phyloP scores from a whole-genome alignment of 2,797 vertebrate species.

The Acipenser oxyrinchus region DNA sequence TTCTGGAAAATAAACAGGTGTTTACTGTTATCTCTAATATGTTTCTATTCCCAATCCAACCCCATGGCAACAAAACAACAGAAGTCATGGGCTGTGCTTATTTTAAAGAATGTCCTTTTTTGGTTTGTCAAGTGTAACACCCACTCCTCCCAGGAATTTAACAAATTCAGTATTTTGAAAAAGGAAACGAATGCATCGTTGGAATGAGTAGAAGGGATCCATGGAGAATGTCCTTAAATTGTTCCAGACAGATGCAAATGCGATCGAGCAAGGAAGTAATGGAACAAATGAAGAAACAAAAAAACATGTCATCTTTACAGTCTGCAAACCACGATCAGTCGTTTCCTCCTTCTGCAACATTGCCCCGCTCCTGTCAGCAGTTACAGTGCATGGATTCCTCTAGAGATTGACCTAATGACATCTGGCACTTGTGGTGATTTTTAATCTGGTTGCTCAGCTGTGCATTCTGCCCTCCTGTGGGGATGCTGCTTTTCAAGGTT shows the following conservation, averaged over 20 bases:
- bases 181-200: conserved; percentile 25
- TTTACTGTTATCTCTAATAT: conserved; percentile 3
- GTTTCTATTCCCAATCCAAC: conserved; percentile 11
- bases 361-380: too few species aligned
- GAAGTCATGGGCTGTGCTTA: not conserved
- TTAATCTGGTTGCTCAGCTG: too few species aligned
- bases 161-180: conserved; percentile 18
- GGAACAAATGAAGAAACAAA: conserved; percentile 1
- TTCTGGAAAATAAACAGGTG: too few species aligned
- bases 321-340: too few species aligned
- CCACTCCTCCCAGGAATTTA: conserved; percentile 17
- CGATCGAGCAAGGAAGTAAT: conserved; percentile 18
- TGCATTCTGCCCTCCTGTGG: too few species aligned
- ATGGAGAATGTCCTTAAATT: conserved; percentile 15
- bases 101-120: not conserved
- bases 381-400: too few species aligned
- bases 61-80: not conserved
- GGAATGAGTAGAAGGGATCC: conserved; percentile 19
- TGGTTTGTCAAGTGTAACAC: conserved; percentile 10
- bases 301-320: too few species aligned
- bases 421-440: too few species aligned
- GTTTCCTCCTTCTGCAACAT: too few species aligned
- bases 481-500: too few species aligned
- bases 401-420: too few species aligned
- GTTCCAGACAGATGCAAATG: conserved; percentile 17